Evolutionary conservation across 2,888 invertebrate genomes (phyloP), one percentile per base, ranked within the genome.

Genomic region (Neoascia interrupta): DNA sequence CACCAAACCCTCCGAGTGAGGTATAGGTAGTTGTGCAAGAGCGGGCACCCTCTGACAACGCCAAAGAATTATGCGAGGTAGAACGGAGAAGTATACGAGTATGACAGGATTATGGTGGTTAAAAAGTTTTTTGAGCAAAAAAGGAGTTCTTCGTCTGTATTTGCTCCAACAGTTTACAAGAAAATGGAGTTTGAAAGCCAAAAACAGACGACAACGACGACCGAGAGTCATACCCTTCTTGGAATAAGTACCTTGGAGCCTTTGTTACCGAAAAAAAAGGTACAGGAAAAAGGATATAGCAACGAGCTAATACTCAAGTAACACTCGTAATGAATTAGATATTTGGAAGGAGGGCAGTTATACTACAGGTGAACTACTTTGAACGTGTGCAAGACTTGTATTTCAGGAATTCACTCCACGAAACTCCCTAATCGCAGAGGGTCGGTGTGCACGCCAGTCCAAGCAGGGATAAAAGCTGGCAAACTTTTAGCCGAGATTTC

Each of bases 81-180:
- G n/a, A n/a, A n/a, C n/a, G n/a, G n/a, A n/a, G 39, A 45, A 58
- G 58, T 23, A 49, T 49, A 49, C 56, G 47, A 58, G 23, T 61
- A 53, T 39, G 61, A 61, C 61, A 45, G 53, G 61, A 70, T 70
- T 70, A 61, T 61, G 61, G 70, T 61, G 70, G 70, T 70, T 70
- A 53, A 61, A 69, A 61, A 70, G 51, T 61, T 70, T 61, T 10
- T 2, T 31, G 8, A 3, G 3, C 6, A 47, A 66, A 11, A 16
- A 45, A 26, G 28, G 18, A 31, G 43, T 11, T 39, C 37, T 51
- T 47, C 41, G 13, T 41, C 45, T 47, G 37, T 47, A 49, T 61
- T 61, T 49, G 3, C 45, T 45, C 13, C 26, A 18, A 56, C 26
- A 15, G 39, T 5, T 21, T 11, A 39, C 28, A 49, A 11, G 39